These are phyloP conservation scores for Spodoptera litura DNA, from an alignment of 1,140 invertebrate genomes.

Conservation along the genomic window DNA sequence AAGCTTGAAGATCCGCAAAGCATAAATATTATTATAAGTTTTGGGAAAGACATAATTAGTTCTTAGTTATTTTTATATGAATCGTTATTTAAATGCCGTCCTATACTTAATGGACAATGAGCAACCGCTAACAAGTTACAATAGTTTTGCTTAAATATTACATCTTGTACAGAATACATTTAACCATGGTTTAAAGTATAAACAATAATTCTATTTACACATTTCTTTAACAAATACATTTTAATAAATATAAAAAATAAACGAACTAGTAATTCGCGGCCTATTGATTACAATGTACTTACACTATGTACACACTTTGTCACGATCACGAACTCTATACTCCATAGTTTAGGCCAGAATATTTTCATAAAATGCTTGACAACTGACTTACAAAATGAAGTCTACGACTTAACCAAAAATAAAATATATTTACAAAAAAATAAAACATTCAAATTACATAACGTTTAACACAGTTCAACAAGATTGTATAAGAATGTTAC, in stretches of 20 bases:
- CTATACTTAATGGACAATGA: constrained; percentile 23
- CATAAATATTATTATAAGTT: background rate
- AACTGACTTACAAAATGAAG: background rate
- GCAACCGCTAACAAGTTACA: background rate
- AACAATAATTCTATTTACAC: constrained; percentile 23
- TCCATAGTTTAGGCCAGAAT: constrained; percentile 7
- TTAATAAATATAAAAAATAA: constrained; percentile 5
- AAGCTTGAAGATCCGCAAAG: constrained; percentile 29
- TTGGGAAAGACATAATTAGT: background rate
- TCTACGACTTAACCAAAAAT: constrained; percentile 16
- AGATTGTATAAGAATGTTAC: too few relatives aligned
- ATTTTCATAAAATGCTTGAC: background rate
- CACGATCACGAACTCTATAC: background rate
- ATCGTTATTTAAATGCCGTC: background rate
- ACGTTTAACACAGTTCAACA: background rate
- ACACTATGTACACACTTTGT: constrained; percentile 23
- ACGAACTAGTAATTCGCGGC: background rate
- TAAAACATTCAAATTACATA: background rate
- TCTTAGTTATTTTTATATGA: background rate
- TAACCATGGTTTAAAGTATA: constrained; percentile 19
- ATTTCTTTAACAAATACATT: background rate
- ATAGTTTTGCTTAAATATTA: background rate
- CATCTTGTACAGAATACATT: constrained; percentile 15
- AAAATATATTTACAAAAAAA: constrained; percentile 20
- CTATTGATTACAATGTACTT: constrained; percentile 30